phyloP scores from a whole-genome alignment of 2,113 vertebrate species.

The Salvator merianae region DNA sequence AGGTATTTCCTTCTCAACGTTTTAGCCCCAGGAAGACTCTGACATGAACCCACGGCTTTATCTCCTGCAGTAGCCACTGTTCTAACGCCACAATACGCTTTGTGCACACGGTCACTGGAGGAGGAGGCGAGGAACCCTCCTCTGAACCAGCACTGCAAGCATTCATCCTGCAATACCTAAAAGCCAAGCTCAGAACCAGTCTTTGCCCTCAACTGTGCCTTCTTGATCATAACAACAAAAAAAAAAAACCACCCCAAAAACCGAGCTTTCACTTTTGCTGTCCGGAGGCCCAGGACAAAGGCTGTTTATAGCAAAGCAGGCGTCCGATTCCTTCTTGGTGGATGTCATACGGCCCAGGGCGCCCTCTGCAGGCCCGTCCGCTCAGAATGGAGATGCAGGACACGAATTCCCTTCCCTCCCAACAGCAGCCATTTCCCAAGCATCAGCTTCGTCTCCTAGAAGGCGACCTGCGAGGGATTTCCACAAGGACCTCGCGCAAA shows the following conservation, averaged over 20 bases:
- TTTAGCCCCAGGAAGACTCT: too few relatives aligned
- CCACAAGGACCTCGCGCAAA: not conserved
- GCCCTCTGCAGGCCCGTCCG: constrained; percentile 80
- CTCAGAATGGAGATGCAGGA: constrained; percentile 59
- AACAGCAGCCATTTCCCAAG: constrained; percentile 45
- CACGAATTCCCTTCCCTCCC: constrained; percentile 45
- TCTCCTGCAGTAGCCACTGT: too few relatives aligned
- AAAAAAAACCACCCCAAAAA: not conserved
- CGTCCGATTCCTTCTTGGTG: constrained; percentile 58
- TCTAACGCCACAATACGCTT: too few relatives aligned
- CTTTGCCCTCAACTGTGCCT: not conserved
- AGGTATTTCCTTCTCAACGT: too few relatives aligned
- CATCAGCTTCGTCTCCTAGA: not conserved
- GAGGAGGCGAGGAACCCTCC: not conserved
- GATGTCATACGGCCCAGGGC: constrained; percentile 76
- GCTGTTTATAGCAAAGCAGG: not conserved
- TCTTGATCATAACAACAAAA: not conserved
- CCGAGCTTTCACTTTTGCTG: not conserved
- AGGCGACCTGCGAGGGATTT: not conserved
- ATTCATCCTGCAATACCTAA: not conserved
- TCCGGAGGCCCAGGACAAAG: not conserved
- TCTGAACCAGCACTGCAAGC: not conserved
- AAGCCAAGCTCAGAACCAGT: not conserved
- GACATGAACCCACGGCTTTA: too few relatives aligned
- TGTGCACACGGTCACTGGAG: not conserved